Evolutionary conservation across 64 coral and sea anemone genomes (phyloP).

Genomic region (Cladopsammia gracilis): DNA sequence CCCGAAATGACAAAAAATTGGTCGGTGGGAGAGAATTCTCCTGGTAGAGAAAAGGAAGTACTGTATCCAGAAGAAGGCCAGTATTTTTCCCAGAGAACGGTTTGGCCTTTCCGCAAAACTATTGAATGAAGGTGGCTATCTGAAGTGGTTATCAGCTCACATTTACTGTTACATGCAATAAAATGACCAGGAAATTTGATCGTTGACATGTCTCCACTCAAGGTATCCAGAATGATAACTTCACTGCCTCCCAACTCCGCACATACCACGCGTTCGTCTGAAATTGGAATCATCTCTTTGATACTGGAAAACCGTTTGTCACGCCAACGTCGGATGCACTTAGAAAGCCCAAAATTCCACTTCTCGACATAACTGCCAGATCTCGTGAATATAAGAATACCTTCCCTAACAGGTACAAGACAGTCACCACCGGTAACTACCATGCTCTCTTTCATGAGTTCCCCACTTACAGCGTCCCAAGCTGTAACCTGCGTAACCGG

Average conservation of each 20-base stretch:
- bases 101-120: too few relatives aligned
- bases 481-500: not conserved
- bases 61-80: not conserved
- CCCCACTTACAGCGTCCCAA: not conserved
- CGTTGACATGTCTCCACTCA: too few relatives aligned
- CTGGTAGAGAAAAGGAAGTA: not conserved
- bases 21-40: not conserved
- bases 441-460: too few relatives aligned
- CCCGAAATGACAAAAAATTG: not conserved
- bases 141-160: not conserved
- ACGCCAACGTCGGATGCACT: not conserved
- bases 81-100: not conserved
- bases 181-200: too few relatives aligned
- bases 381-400: too few relatives aligned
- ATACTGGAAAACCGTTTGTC: too few relatives aligned
- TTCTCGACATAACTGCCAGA: too few relatives aligned
- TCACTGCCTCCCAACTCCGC: not conserved
- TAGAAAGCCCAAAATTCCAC: not conserved
- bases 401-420: too few relatives aligned
- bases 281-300: too few relatives aligned
- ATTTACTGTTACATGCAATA: not conserved
- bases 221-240: not conserved
- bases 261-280: not conserved
- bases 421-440: too few relatives aligned
- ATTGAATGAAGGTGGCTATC: too few relatives aligned